A percentile compares a stretch with the other conserved stretches of the same genome.
Conservation (phyloP, 1,140 invertebrate genomes). For the Leptinotarsa texana region DNA sequence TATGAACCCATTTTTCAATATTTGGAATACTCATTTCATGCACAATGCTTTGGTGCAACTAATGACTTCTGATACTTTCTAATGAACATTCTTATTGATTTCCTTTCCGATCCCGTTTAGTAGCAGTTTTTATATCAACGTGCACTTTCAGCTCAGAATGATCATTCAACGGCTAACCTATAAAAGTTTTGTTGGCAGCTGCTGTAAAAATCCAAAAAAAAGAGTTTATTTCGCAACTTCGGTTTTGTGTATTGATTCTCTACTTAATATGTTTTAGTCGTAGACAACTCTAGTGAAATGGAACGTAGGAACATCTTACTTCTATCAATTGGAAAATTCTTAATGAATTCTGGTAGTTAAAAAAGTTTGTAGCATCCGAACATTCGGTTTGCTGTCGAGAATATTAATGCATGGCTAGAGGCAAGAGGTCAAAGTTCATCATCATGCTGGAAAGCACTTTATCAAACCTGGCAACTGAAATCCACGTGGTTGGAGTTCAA, state of each 20-base stretch:
- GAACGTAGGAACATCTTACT: conserved; percentile 55
- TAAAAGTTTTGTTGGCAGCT: conserved; percentile 6
- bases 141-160: neutral
- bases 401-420: conserved; percentile 51
- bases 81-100: too few species aligned
- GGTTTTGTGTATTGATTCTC: conserved; percentile 41
- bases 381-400: conserved; percentile 49
- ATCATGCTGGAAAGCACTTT: conserved; percentile 26
- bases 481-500: conserved; percentile 13
- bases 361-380: conserved; percentile 54
- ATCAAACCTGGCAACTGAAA: conserved; percentile 1
- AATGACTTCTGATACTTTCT: too few species aligned
- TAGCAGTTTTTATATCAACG: neutral
- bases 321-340: conserved; percentile 54
- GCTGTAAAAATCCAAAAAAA: conserved; percentile 6
- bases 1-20: too few species aligned
- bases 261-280: conserved; percentile 52
- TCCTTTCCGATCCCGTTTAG: too few species aligned
- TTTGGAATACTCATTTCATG: too few species aligned
- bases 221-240: conserved; percentile 13
- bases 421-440: conserved; percentile 50
- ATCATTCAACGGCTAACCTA: neutral
- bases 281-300: conserved; percentile 54
- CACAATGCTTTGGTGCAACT: too few species aligned
- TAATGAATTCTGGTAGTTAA: conserved; percentile 56